A percentile compares a stretch with the other conserved stretches of the same genome.
Conservation (phyloP, 1,140 invertebrate species). For the Euglossa dilemma region DNA sequence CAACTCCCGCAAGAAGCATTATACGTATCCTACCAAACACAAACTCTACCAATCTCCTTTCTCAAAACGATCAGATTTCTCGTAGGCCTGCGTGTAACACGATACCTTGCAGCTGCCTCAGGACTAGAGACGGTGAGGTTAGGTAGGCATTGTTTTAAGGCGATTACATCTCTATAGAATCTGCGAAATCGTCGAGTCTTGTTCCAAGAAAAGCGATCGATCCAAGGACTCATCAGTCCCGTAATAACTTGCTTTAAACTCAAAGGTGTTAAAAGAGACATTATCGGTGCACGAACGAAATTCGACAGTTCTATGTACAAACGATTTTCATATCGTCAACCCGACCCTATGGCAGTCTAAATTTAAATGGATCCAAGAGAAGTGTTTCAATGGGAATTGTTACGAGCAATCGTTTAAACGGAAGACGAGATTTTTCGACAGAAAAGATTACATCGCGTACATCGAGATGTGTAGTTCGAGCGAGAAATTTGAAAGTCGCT, state of each 20-base stretch:
- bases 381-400: neutral
- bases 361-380: neutral
- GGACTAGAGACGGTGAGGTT: no score
- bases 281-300: constrained; percentile 4
- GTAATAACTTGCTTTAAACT: constrained; percentile 8
- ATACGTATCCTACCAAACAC: no score
- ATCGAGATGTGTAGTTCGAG: neutral
- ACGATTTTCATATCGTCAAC: neutral
- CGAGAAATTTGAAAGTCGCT: neutral
- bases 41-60: no score
- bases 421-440: neutral
- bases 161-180: constrained; percentile 50
- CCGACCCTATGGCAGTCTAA: neutral
- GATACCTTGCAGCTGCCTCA: no score
- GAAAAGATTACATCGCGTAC: neutral
- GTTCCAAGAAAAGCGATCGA: constrained; percentile 27
- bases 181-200: constrained; percentile 33
- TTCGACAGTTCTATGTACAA: neutral
- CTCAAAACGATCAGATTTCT: no score
- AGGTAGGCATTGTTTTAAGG: constrained; percentile 31
- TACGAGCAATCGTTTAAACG: neutral
- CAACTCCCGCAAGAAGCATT: no score
- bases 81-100: no score
- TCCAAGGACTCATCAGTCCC: constrained; percentile 32
- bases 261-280: neutral